These are phyloP conservation scores for Chromobotia macracanthus DNA, from an alignment of 2,797 vertebrate species.

Conservation along the genomic window DNA sequence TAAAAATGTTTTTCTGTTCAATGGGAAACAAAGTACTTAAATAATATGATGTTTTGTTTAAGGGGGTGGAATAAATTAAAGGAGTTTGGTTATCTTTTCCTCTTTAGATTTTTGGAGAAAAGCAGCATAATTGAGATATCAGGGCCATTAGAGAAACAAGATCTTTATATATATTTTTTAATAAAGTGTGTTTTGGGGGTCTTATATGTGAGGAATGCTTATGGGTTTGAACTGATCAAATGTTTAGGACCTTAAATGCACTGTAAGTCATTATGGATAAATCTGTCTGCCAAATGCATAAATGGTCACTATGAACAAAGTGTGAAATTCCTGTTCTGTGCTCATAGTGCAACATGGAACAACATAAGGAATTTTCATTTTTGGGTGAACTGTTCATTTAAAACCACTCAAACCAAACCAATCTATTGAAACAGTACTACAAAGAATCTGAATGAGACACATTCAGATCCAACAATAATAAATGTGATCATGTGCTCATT, in stretches of 20 bases:
- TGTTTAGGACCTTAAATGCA: background rate
- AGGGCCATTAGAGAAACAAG: too few relatives aligned
- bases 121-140: background rate
- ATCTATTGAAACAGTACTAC: background rate
- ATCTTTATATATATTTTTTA: too few relatives aligned
- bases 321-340: background rate
- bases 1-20: background rate
- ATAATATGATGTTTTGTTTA: slow-evolving; percentile 21
- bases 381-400: background rate
- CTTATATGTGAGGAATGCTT: background rate
- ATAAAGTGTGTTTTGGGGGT: background rate
- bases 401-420: background rate
- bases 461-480: slow-evolving; percentile 34
- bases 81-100: background rate
- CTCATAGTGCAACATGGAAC: background rate
- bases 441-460: slow-evolving; percentile 12
- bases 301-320: background rate
- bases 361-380: background rate
- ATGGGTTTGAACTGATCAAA: background rate
- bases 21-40: slow-evolving; percentile 7
- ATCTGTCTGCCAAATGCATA: background rate
- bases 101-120: background rate
- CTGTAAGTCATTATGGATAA: background rate
- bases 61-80: background rate
- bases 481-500: slow-evolving; percentile 35